Evolutionary conservation across 2,797 vertebrate species (phyloP), one percentile per base, ranked within the genome.

Genomic region (Sternotherus odoratus): DNA sequence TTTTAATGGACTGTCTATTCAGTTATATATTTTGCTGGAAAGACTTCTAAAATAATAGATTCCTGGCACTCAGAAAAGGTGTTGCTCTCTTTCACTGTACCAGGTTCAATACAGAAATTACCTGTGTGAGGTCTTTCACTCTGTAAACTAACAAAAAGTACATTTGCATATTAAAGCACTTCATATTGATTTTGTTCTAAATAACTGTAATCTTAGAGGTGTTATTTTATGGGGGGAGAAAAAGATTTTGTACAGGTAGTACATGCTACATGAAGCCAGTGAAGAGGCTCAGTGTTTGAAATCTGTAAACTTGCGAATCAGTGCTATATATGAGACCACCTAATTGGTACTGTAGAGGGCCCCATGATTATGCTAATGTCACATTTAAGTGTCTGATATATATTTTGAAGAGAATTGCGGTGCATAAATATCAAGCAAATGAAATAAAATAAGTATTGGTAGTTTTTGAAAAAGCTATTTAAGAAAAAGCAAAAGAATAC

Each of bases 361-460:
- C 84, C 63, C 75, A n/a, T 81, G 83, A 69, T 87, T 83, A 90
- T 57, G 79, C 17, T 21, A 74, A 83, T 86, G 85, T 92, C 87
- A 85, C 69, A 57, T 69, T 88, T 86, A 69, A 63, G 78, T 93
- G 82, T 90, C 84, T 89, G 50, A 66, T 83, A 93, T 91, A 78
- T 63, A 79, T 80, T 91, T 80, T 75, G 74, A 85, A 93, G 74
- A 77, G 60, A 94, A 79, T 85, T 79, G 36, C 57, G 48, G 79
- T 83, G 79, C 60, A 33, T 82, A 82, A 93, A 85, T 72, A n/a
- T 50, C 48, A n/a, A 87, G 74, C 72, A 63, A 72, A 21, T 90
- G 83, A 93, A 94, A 82, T 80, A 83, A 94, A 87, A 82, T 81
- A 77, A 77, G 39, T 77, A 26, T 87, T 89, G 90, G 92, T 93